Evolutionary conservation across 1,140 invertebrate species (phyloP).

Genomic region (Carcinoscorpius rotundicauda): DNA sequence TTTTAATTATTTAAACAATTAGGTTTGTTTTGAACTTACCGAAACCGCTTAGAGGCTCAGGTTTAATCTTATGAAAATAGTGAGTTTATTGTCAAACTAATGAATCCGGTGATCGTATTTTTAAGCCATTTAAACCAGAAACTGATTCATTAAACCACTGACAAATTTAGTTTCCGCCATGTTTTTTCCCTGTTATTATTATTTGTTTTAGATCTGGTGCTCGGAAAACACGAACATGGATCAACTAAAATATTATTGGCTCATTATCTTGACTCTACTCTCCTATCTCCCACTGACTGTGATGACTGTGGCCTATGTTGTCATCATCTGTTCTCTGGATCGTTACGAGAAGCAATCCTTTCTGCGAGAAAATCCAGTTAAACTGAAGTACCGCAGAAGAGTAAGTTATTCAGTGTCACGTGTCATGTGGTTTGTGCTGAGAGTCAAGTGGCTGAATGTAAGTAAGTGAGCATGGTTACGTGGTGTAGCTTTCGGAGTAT

Average conservation of each 20-base stretch:
- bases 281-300: constrained; percentile 55
- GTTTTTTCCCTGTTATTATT: neutral
- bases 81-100: neutral
- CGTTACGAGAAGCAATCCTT: constrained; percentile 42
- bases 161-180: neutral
- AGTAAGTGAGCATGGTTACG: too few species aligned
- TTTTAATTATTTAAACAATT: too few species aligned
- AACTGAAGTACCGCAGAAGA: constrained; percentile 41
- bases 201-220: constrained; percentile 49
- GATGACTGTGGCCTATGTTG: constrained; percentile 50
- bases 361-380: constrained; percentile 38
- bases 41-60: too few species aligned
- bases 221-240: constrained; percentile 46
- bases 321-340: constrained; percentile 48
- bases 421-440: too few species aligned
- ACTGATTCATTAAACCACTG: neutral
- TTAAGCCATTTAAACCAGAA: neutral
- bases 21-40: too few species aligned
- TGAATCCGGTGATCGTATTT: neutral
- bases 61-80: neutral
- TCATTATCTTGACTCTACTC: constrained; percentile 50
- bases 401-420: neutral
- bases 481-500: too few species aligned
- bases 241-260: constrained; percentile 49
- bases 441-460: too few species aligned